These are phyloP conservation scores for Acanthosepion esculentum DNA, from an alignment of 2,888 invertebrate species.

Conservation along the genomic window DNA sequence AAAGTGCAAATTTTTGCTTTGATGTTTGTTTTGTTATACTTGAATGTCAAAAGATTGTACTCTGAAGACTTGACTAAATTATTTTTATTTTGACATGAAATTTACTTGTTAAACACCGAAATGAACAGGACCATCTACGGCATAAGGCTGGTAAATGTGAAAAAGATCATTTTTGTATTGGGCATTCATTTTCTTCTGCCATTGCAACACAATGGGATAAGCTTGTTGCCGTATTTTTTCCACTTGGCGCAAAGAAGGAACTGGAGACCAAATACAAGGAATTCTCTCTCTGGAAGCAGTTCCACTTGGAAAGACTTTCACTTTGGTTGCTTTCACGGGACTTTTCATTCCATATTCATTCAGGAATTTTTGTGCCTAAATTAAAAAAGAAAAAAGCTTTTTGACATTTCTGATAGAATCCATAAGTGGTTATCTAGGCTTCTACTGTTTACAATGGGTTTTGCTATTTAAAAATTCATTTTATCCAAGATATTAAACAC, in stretches of 20 bases:
- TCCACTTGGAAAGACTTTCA: conserved; percentile 66
- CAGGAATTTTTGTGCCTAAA: background rate
- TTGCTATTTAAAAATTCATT: too few relatives aligned
- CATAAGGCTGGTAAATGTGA: background rate
- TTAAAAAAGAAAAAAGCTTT: background rate
- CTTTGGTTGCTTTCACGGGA: conserved; percentile 53
- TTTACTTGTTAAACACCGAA: too few relatives aligned
- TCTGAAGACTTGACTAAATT: too few relatives aligned
- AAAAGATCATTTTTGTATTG: background rate
- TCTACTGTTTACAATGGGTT: too few relatives aligned
- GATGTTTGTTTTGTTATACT: too few relatives aligned
- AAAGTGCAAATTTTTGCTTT: too few relatives aligned
- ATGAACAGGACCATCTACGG: background rate
- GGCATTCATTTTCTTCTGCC: background rate
- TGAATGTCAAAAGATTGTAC: too few relatives aligned
- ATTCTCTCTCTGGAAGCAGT: conserved; percentile 60
- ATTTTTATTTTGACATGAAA: too few relatives aligned
- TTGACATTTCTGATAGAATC: background rate
- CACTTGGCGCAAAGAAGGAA: background rate
- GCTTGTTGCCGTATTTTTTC: background rate
- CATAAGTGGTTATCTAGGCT: background rate
- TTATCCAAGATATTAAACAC: too few relatives aligned
- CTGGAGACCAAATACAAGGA: conserved; percentile 52
- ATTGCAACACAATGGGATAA: background rate
- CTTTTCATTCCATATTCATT: background rate